A percentile compares a stretch with the other conserved stretches of the same genome.
These are phyloP conservation scores for Xiphorhynchus elegans DNA, from an alignment of 2,113 vertebrate species.

Conservation along the genomic window DNA sequence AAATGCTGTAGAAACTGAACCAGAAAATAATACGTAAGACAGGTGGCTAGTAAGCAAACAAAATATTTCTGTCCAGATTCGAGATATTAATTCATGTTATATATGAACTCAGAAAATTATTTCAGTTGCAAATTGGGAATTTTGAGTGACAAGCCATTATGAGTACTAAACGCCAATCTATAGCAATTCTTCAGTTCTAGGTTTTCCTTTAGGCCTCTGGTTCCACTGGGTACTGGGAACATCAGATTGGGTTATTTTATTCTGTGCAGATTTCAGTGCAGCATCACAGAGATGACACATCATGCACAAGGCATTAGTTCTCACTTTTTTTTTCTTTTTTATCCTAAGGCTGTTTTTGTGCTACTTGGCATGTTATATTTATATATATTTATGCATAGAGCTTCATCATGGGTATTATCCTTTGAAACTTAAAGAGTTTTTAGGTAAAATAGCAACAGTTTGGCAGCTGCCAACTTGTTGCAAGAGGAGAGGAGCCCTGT, in stretches of 20 bases:
- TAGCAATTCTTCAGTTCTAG: conserved; percentile 17
- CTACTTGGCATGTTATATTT: background rate
- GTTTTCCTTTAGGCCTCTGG: conserved; percentile 30
- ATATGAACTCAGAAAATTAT: conserved; percentile 47
- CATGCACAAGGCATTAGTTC: background rate
- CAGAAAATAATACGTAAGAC: background rate
- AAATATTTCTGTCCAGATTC: conserved; percentile 16
- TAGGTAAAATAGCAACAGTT: background rate
- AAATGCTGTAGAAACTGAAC: background rate
- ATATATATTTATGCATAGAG: background rate
- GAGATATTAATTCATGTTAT: conserved; percentile 52
- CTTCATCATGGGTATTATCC: background rate
- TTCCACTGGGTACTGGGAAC: conserved; percentile 37
- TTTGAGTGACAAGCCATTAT: conserved; percentile 21
- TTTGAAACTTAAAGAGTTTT: background rate
- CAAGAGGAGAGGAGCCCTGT: background rate
- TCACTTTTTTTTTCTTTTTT: background rate
- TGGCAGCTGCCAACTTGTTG: background rate
- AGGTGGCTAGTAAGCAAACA: background rate
- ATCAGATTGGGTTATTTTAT: conserved; percentile 29
- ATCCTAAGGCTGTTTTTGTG: background rate
- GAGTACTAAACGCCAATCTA: conserved; percentile 56
- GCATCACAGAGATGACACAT: background rate
- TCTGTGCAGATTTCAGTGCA: conserved; percentile 11
- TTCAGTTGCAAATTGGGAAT: conserved; percentile 52